Evolutionary conservation across 2,888 invertebrate genomes (phyloP), one percentile per base, ranked within the genome.

Genomic region (Frankliniella intonsa): DNA sequence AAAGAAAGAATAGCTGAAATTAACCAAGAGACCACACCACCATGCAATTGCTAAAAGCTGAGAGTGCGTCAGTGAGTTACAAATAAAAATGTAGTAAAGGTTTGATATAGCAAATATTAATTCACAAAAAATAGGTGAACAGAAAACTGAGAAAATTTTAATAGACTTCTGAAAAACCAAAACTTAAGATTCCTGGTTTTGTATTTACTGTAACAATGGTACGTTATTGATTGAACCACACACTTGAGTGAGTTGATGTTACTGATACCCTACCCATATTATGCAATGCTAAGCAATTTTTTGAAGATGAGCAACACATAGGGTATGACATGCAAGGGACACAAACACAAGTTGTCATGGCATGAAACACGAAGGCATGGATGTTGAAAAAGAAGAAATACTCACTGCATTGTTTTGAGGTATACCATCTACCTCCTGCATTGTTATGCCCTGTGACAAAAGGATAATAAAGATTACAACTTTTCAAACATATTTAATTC

Each of bases 401-500:
- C 90, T 89, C 87, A 90, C 90, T 86, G 90, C 89, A 87, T 90
- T 91, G 87, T 90, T 91, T 87, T 90, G 90, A 85, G 89, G 89
- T 86, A 90, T 88, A 85, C 90, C 87, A 85, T 91, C 90, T 87
- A 90, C 90, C 89, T 91, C 90, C 89, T 90, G 91, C 91, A 91
- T 91, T 88, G 89, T 90, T 88, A 86, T 85, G 85, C 85, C 85
- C 86, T 86, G 85, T 85, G 86, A 76, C 3, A 25, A 25, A 22
- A 76, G 9, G 9, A 76, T 69, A 9, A 22, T 76, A 2, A 22
- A 12, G 0, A 76, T 25, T 25, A 38, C 38, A 38, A 38, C 38
- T 38, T 38, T 76, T 76, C 69, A 22, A 76, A 11, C 11, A 55
- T 19, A 14, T 55, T 25, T 10, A 76, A 12, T 76, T 25, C n/a